These are phyloP conservation scores for Andrena trimmerana DNA, from an alignment of 2,888 invertebrate species.

Conservation along the genomic window DNA sequence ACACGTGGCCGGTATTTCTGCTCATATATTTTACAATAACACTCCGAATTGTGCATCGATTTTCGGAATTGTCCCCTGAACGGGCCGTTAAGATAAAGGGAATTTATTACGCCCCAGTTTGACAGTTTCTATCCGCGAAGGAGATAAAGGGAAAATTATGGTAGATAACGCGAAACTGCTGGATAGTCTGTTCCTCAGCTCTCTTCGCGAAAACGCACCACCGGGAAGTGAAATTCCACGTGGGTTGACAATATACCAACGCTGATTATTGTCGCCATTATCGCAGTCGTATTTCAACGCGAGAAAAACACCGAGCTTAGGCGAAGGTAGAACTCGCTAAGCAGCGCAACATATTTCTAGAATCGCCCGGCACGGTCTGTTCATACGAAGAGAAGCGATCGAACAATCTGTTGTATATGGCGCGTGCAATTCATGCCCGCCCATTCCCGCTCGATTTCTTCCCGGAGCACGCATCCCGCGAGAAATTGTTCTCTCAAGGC, in stretches of 20 bases:
- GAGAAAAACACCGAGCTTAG: background rate
- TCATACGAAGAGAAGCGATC: too few relatives aligned
- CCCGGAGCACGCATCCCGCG: background rate
- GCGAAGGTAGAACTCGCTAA: background rate
- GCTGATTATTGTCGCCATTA: background rate
- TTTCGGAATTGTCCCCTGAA: constrained; percentile 6
- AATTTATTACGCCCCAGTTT: constrained; percentile 28
- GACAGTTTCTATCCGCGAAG: constrained; percentile 21
- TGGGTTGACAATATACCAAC: background rate
- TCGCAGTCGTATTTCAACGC: background rate
- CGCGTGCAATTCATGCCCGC: too few relatives aligned
- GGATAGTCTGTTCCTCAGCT: background rate
- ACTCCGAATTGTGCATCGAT: background rate
- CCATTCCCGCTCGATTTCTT: constrained; percentile 29
- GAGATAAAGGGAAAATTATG: constrained; percentile 33
- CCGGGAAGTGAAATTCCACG: background rate
- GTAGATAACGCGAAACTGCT: constrained; percentile 21
- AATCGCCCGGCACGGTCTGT: too few relatives aligned
- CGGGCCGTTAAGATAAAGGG: constrained; percentile 31
- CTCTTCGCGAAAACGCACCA: background rate
- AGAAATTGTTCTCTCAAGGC: constrained; percentile 29
- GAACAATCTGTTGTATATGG: too few relatives aligned
- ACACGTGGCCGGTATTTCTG: background rate
- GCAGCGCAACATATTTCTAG: too few relatives aligned
- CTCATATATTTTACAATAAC: background rate